Base-by-base conservation (phyloP, 2,113 vertebrate species). In the Nothobranchius kuhntae region DNA sequence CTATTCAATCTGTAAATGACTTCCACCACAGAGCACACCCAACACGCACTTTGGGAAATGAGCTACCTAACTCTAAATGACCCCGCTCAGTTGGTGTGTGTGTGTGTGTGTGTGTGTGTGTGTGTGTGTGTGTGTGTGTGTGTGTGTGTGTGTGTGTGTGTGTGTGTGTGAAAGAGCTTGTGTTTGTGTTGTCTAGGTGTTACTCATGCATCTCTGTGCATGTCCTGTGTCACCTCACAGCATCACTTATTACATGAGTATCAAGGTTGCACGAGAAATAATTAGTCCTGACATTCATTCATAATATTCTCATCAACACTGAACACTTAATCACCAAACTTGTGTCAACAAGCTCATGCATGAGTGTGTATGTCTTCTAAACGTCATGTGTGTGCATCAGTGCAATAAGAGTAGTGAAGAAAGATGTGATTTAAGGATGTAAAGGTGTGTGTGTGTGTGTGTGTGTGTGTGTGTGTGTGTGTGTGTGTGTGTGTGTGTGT, bases 41-140 rank as follows among this genome's bases (percentile, higher is more conserved):
- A 86, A 83, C 87, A 77, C 81, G 83, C 89, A 91, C 90, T 92
- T 84, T 91, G 86, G 87, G 83, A 91, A 88, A 91, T 89, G 88
- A 91, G 88, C 86, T 89, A 51, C 82, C 83, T 88, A 86, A 88
- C 86, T 87, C 83, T 80, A 86, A 82, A 79, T 87, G 85, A 87
- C 88, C 85, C 90, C 81, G 67, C 81, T 71, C 77, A 70, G 78
- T 75, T 86, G 77, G 81, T 71, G 71, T 80, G 70, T 80, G 78
- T 83, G 75, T 73, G 71, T 80, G 70, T 80, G 78, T 83, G 75
- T 73, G 71, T 21, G 81, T 71, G 71, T 80, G 70, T 80, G 78
- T 83, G 75, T 73, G 71, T 21, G 81, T 71, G 71, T 80, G 70
- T 80, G 78, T 83, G 75, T 73, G 71, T 21, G 81, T 71, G 71